Base-by-base conservation (phyloP, 2,888 invertebrate genomes). In the Rotaria magnacalcarata region DNA sequence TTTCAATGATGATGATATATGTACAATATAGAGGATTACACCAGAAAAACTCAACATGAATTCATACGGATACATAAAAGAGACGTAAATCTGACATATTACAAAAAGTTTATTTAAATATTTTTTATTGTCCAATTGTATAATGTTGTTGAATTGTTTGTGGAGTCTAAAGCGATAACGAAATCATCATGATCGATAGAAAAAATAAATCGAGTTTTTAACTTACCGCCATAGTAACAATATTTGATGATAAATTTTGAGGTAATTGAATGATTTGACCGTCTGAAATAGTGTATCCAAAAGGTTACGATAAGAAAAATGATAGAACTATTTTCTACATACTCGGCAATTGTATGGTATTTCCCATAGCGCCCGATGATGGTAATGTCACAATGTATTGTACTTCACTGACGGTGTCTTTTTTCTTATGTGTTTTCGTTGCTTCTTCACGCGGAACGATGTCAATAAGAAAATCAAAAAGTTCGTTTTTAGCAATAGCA, bases 401-500 rank as follows among this genome's bases (percentile, higher is more conserved):
- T 2, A 75, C 75, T 75, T 75, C 75, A 10, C 21, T 75, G 5
- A 47, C 24, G 24, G 75, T 6, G 1, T 75, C 75, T 47, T 75
- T 41, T 86, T 86, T 86, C 58, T 86, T 86, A 41, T 85, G 34
- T 84, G 86, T 84, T 58, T 86, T 86, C 6, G 85, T 86, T 34
- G 67, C 67, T 50, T 86, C 86, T 58, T 97, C 97, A 27, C 98
- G 93, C 0, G 98, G 99, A 84, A 99, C 97, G 89, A 99, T 98
- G 91, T 99, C 99, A 89, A 99, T 98, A 10, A 99, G 93, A 92
- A 99, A 99, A 91, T 99, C 99, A 92, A 99, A 99, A 89, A 91
- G 91, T 90, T 99, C 99, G 89, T 90, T 91, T 87, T 92, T 92
- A 27, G 96, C 95, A 88, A 97, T 96, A 0, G 98, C 98, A 94